A percentile compares a stretch with the other conserved stretches of the same genome.
Evolutionary conservation across 2,888 invertebrate species (phyloP).

Genomic region (Holacanthella duospinosa): DNA sequence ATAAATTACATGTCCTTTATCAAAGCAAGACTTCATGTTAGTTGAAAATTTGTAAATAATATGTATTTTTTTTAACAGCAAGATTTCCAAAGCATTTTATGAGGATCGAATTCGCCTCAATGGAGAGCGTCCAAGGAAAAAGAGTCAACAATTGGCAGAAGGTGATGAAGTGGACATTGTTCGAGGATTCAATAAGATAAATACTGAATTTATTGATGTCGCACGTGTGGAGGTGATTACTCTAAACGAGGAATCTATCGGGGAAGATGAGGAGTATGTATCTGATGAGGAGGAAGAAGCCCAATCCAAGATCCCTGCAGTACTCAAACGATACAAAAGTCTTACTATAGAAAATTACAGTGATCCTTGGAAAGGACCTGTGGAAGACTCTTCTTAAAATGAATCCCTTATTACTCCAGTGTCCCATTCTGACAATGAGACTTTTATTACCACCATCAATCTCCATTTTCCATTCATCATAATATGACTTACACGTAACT

Average conservation of each 20-base stretch:
- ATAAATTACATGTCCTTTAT: no score
- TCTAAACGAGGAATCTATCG: slow-evolving; percentile 15
- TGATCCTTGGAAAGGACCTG: slow-evolving; percentile 45
- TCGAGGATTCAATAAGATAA: slow-evolving; percentile 54
- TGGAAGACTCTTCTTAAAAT: no score
- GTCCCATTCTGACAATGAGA: no score
- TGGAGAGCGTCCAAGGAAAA: slow-evolving; percentile 63
- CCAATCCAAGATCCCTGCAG: slow-evolving; percentile 45
- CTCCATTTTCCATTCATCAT: no score
- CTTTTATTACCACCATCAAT: no score
- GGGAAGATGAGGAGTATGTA: slow-evolving; percentile 17
- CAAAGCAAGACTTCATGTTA: no score
- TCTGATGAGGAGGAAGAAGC: slow-evolving; percentile 12
- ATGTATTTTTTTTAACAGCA: slow-evolving; percentile 48
- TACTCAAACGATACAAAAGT: slow-evolving; percentile 56
- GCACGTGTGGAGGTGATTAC: slow-evolving; percentile 56
- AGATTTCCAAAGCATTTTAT: slow-evolving; percentile 68
- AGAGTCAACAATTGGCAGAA: slow-evolving; percentile 54
- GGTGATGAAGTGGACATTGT: slow-evolving; percentile 72
- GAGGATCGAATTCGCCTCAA: slow-evolving; percentile 69
- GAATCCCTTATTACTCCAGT: no score
- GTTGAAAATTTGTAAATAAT: no score
- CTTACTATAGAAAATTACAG: slow-evolving; percentile 63
- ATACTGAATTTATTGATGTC: slow-evolving; percentile 58
- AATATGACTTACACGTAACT: no score